Evolutionary conservation across 2,113 vertebrate genomes (phyloP).

Genomic region (Mus pahari): DNA sequence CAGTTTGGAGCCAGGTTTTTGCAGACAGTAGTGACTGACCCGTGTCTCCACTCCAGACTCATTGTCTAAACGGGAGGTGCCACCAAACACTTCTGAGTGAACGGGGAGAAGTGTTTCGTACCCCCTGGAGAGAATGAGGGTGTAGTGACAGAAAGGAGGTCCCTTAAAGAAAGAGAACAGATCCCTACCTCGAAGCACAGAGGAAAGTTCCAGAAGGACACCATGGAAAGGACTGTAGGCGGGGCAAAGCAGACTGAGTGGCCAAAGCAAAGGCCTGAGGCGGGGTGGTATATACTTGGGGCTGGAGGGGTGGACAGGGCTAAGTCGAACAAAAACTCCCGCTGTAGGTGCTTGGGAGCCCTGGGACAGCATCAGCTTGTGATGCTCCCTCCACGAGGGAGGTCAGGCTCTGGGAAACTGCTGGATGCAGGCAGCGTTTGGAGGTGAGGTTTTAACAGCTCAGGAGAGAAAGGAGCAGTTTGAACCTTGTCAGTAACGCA

Average conservation of each 20-base stretch:
- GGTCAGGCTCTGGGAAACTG: background rate
- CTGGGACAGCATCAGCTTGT: background rate
- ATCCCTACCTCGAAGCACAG: background rate
- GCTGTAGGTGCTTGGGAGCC: background rate
- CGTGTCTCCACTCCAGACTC: rapidly evolving
- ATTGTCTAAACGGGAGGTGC: background rate
- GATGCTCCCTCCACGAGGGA: background rate
- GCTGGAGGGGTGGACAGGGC: background rate
- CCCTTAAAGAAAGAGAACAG: background rate
- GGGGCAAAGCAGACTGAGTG: background rate
- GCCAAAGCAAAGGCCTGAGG: background rate
- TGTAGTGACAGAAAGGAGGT: background rate
- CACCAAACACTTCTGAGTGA: rapidly evolving
- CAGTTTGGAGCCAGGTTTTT: background rate
- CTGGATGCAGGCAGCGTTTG: no score
- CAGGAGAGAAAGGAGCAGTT: background rate
- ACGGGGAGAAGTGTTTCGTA: no score
- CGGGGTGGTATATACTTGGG: background rate
- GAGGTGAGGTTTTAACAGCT: background rate
- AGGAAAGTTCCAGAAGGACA: background rate
- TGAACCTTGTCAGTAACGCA: background rate
- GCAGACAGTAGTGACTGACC: background rate
- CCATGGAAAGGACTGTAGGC: background rate
- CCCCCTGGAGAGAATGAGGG: background rate
- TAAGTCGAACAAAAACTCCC: background rate